Base-by-base conservation (phyloP, 1,140 invertebrate genomes). In the Pseudomyrmex gracilis region DNA sequence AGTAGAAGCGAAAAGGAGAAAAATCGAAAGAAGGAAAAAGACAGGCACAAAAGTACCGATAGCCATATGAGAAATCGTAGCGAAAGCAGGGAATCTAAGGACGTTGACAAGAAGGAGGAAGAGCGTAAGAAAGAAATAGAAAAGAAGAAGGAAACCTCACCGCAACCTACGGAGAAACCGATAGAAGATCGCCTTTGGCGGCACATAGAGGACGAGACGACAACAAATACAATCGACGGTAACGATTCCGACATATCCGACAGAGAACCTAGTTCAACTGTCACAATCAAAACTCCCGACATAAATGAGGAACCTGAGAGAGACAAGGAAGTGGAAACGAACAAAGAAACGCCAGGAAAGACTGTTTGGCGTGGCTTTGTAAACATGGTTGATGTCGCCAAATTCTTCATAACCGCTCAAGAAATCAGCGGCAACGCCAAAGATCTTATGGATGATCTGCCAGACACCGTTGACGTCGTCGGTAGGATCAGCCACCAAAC, bases 401-500 rank as follows among this genome's bases (percentile, higher is more conserved):
- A 98, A 88, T 98, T 99, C 88, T 96, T 97, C 85, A 97, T 98
- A 2, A 96, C 96, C 13, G 97, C 98, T 7, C 96, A 97, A 90
- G 96, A 97, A 94, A 97, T 98, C 49, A 96, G 96, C 51, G 97
- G 97, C 1, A 96, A 96, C 83, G 95, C 96, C 10, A 93, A 94
- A 43, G 96, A 97, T 82, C 92, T 98, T 1, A 95, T 95, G 88
- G 95, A 97, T 87, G 96, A 98, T 92, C 90, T 99, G 7, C 96
- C 96, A 1, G 95, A 96, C 70, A 96, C 97, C n/a, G 94, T 99
- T 20, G 97, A 98, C 88, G 97, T 99, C 47, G 98, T 99, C 73
- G 98, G 98, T 10, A 95, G 98, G 86, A 99, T 99, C 87, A 96
- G 96, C 73, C 98, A 98, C 4, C 96, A 97, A 5, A 98, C 97